These are phyloP conservation scores for Colistium nudipinnis DNA, from an alignment of 2,113 vertebrate genomes.

Conservation along the genomic window DNA sequence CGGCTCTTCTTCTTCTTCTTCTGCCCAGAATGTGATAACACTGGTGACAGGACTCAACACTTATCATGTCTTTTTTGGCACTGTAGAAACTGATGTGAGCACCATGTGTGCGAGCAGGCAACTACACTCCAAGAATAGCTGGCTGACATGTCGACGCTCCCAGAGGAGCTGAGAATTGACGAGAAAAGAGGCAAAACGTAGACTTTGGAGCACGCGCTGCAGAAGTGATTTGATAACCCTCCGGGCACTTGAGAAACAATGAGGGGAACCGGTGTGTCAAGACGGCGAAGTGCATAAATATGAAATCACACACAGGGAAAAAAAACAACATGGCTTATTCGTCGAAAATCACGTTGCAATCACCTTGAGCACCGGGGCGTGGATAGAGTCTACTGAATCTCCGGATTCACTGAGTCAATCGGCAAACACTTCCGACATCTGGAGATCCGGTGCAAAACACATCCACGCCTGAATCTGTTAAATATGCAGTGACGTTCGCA, in stretches of 20 bases:
- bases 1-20: background rate
- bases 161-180: conserved; percentile 37
- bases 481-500: conserved; percentile 54
- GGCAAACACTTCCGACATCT: conserved; percentile 5
- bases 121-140: conserved; percentile 56
- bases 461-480: conserved; percentile 51
- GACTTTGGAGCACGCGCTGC: conserved; percentile 47
- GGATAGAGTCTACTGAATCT: background rate
- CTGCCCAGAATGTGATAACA: background rate
- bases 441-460: conserved; percentile 19
- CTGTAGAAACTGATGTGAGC: conserved; percentile 24
- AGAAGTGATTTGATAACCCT: conserved; percentile 30
- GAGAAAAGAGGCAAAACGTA: conserved; percentile 54
- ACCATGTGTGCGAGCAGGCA: conserved; percentile 43
- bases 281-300: too few relatives aligned
- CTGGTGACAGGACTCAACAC: conserved; percentile 11
- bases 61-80: conserved; percentile 43
- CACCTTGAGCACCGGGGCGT: too few relatives aligned
- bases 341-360: too few relatives aligned
- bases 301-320: too few relatives aligned
- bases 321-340: too few relatives aligned
- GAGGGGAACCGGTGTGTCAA: background rate
- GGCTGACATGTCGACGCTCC: conserved; percentile 58
- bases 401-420: background rate
- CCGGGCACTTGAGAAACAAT: conserved; percentile 11